phyloP scores from a whole-genome alignment of 2,797 vertebrate genomes.

The Glyptemys insculpta region DNA sequence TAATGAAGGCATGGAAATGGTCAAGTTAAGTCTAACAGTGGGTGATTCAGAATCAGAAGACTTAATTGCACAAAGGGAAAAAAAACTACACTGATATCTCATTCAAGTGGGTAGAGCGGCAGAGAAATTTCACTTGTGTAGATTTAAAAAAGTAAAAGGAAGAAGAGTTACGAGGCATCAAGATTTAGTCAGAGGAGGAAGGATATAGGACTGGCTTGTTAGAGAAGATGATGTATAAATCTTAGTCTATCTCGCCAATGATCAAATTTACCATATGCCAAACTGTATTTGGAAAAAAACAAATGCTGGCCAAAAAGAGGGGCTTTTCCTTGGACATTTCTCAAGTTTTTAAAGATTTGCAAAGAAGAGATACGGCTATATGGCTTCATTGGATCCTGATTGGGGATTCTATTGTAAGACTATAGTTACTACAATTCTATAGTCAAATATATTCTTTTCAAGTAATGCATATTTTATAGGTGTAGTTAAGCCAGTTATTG shows the following conservation, averaged over 20 bases:
- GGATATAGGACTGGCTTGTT: neutral
- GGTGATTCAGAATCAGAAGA: neutral
- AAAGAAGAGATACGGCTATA: neutral
- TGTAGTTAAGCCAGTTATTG: neutral
- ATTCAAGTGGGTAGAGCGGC: neutral
- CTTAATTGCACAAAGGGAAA: neutral
- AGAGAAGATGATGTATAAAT: neutral
- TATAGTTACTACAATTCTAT: neutral
- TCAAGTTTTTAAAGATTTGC: neutral
- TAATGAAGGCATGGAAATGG: neutral
- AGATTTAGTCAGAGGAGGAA: neutral
- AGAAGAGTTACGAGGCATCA: neutral
- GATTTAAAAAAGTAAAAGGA: neutral
- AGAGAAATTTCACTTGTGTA: neutral
- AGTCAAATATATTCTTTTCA: neutral
- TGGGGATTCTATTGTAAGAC: neutral
- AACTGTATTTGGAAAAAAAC: neutral
- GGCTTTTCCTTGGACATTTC: neutral
- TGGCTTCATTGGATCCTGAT: neutral
- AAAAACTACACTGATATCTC: neutral
- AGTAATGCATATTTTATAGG: neutral
- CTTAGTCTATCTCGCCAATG: no score
- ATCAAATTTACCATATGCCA: neutral
- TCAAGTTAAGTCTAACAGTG: neutral
- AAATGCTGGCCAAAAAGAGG: neutral